phyloP scores from a whole-genome alignment of 2,797 vertebrate species.

The Spatula versicolor region DNA sequence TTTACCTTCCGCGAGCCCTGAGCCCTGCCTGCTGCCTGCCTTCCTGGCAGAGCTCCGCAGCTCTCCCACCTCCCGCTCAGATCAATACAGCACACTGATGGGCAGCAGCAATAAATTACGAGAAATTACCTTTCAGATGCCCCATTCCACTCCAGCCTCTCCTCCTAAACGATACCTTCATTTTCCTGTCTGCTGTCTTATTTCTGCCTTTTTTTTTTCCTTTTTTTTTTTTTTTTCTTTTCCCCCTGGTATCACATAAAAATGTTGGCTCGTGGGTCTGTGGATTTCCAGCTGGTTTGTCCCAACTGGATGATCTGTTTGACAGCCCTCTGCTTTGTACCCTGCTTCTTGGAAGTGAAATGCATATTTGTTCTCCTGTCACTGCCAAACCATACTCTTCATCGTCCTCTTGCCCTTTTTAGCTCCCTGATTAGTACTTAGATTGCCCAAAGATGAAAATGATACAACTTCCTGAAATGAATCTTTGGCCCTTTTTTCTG shows the following conservation, averaged over 20 bases:
- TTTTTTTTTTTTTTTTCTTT: not conserved
- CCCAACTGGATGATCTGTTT: not conserved
- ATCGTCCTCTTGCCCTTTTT: not conserved
- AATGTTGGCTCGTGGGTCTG: not conserved
- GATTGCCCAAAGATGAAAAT: not conserved
- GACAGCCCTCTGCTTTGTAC: not conserved
- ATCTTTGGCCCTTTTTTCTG: not conserved
- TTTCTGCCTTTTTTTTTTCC: not conserved
- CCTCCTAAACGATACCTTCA: fast-evolving
- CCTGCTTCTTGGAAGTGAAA: not conserved
- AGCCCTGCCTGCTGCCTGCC: fast-evolving
- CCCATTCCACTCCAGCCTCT: not conserved
- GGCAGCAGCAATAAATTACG: not conserved
- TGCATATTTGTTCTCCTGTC: not conserved
- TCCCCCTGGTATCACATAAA: not conserved
- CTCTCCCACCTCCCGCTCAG: fast-evolving
- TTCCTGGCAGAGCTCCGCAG: no score
- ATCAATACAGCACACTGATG: not conserved
- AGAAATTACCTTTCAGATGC: not conserved
- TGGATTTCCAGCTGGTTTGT: not conserved
- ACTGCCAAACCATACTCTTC: not conserved
- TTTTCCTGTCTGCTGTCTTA: fast-evolving
- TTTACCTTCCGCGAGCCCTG: fast-evolving
- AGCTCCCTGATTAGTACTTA: not conserved
- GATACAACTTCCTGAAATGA: not conserved